Evolutionary conservation across 2,888 invertebrate genomes (phyloP), one percentile per base, ranked within the genome.

Genomic region (Ennomos fuscantarius): DNA sequence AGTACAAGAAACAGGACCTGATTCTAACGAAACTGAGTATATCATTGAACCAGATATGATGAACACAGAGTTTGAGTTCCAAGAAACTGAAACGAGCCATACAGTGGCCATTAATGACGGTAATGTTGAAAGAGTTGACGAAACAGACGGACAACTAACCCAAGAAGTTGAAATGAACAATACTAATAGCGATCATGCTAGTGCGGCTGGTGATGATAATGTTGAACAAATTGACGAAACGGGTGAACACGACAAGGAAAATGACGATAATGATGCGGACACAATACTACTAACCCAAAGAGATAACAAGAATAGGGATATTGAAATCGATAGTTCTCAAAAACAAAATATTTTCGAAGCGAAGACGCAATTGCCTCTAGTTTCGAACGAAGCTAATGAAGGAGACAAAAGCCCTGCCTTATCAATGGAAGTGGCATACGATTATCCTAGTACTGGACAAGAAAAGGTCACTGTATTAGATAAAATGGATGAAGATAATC

Each of bases 371-470:
- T 9, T 82, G 5, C 81, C 78, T 15, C 32, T 72, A 0, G 51
- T 53, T 10, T 81, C 78, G 15, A 70, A 55, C 41, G 85, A 85
- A 34, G 74, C 75, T 1, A 57, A 69, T 13, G 84, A 84, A 41
- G 77, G 69, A 11, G 75, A 75, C 10, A 78, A 78, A 42, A 80
- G 77, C 60, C 78, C 80, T 0, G 41, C 40, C 2, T 52, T 70
- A 8, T 88, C 89, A 3, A 70, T 79, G 63, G 89, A 90, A 75
- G 74, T 90, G 10, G 73, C 72, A 5, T 88, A 87, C 46, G 87
- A 87, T 60, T 78, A 76, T 55, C 76, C 82, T 8, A 80, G 78
- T 43, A 69, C 74, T 8, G 75, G 66, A 0, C 69, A 62, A 33
- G 74, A 74, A 8, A 79, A 76, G 68, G 76, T 85, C 0, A 69